Evolutionary conservation across 2,888 invertebrate species (phyloP).

Genomic region (Apantesis nais): DNA sequence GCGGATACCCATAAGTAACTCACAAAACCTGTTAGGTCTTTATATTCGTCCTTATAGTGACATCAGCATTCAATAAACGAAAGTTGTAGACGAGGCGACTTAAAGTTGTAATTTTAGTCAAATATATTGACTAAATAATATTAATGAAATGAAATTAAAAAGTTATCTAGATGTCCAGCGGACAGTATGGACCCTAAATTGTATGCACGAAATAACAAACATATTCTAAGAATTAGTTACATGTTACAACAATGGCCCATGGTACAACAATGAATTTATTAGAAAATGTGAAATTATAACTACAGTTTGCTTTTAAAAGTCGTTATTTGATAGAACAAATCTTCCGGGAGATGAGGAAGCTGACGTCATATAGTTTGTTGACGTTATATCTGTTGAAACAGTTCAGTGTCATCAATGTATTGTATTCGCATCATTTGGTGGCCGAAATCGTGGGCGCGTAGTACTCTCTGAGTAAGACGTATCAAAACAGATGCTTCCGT

Average conservation of each 20-base stretch:
- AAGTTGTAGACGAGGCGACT: slow-evolving; percentile 6
- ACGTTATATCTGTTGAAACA: slow-evolving; percentile 49
- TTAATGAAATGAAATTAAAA: neutral
- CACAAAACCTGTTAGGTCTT: slow-evolving; percentile 45
- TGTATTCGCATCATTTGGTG: slow-evolving; percentile 45
- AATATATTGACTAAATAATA: neutral
- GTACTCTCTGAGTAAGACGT: slow-evolving; percentile 45
- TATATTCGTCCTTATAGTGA: slow-evolving; percentile 33
- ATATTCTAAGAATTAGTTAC: neutral
- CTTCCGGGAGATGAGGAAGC: slow-evolving; percentile 76
- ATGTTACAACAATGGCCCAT: neutral
- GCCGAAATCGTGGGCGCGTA: slow-evolving; percentile 54
- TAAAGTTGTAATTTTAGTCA: neutral
- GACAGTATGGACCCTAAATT: neutral
- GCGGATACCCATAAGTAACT: slow-evolving; percentile 49
- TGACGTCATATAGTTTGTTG: slow-evolving; percentile 55
- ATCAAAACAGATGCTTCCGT: slow-evolving; percentile 71
- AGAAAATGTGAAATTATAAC: slow-evolving; percentile 5
- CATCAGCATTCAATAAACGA: slow-evolving; percentile 30
- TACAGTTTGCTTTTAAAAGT: slow-evolving; percentile 39
- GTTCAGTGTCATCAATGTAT: slow-evolving; percentile 51
- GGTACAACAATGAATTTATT: neutral
- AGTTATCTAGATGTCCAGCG: neutral
- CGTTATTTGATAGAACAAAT: slow-evolving; percentile 54
- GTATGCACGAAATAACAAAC: neutral